phyloP scores from a whole-genome alignment of 2,113 vertebrate species.

The Larimichthys crocea region DNA sequence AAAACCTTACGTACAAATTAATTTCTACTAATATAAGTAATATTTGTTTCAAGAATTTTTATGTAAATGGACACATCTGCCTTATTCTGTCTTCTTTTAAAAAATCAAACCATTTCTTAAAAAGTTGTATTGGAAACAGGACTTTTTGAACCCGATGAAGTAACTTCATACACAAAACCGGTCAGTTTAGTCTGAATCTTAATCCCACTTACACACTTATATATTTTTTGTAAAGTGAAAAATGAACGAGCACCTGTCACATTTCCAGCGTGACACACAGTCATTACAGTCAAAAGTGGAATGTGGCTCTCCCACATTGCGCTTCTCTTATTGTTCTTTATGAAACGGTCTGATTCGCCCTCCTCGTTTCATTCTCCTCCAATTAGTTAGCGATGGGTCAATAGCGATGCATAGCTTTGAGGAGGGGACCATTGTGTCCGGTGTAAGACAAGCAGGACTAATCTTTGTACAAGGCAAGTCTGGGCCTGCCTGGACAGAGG shows the following conservation, averaged over 20 bases:
- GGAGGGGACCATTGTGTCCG: conserved; percentile 77
- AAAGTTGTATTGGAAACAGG: not conserved
- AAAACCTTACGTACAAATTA: not conserved
- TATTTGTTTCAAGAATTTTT: no score
- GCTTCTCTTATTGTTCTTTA: conserved; percentile 47
- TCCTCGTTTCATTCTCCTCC: conserved; percentile 32
- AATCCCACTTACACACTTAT: not conserved
- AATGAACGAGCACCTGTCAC: not conserved
- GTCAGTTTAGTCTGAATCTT: not conserved
- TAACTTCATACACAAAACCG: not conserved
- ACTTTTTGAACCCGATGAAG: not conserved
- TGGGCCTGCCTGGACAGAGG: conserved; percentile 71
- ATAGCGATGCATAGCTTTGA: conserved; percentile 42
- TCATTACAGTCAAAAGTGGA: conserved; percentile 36
- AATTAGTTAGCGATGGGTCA: conserved; percentile 63
- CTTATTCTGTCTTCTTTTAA: not conserved
- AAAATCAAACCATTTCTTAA: not conserved
- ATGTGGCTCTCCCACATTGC: conserved; percentile 62
- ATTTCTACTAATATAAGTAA: no score
- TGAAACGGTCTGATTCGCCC: conserved; percentile 21
- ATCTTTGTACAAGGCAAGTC: conserved; percentile 80
- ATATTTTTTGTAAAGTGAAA: not conserved
- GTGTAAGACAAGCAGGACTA: conserved; percentile 79
- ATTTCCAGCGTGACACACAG: conserved; percentile 5
- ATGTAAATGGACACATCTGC: no score